Evolutionary conservation across 2,888 invertebrate genomes (phyloP).

Genomic region (Lysandra bellargus): DNA sequence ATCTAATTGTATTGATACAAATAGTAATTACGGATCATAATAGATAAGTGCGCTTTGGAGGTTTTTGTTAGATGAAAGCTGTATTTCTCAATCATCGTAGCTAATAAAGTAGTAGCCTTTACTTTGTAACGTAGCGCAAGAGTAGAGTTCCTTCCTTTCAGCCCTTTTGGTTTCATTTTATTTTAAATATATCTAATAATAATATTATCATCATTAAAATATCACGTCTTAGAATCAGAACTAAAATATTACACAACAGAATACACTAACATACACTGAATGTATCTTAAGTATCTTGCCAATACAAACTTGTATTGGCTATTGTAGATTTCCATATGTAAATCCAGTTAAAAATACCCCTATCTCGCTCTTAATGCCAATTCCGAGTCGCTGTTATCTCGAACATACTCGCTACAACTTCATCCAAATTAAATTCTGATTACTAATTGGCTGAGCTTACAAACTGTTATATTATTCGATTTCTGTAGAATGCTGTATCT

Average conservation of each 20-base stretch:
- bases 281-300: neutral
- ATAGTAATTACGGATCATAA: constrained; percentile 24
- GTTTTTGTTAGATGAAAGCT: neutral
- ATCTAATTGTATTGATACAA: constrained; percentile 31
- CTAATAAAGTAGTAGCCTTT: neutral
- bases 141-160: neutral
- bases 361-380: constrained; percentile 42
- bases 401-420: constrained; percentile 48
- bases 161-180: neutral
- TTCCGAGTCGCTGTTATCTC: constrained; percentile 40
- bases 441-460: constrained; percentile 65
- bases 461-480: constrained; percentile 48
- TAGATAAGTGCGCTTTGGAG: constrained; percentile 16
- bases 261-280: neutral
- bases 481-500: constrained; percentile 42
- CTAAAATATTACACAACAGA: neutral
- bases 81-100: neutral
- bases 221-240: neutral
- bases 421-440: constrained; percentile 54
- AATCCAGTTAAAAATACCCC: constrained; percentile 37
- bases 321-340: constrained; percentile 33
- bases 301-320: constrained; percentile 24
- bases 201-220: neutral
- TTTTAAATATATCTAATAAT: too few species aligned
- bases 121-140: neutral